Conservation (phyloP, 1,140 invertebrate genomes). For the Zaprionus tsacasi region DNA sequence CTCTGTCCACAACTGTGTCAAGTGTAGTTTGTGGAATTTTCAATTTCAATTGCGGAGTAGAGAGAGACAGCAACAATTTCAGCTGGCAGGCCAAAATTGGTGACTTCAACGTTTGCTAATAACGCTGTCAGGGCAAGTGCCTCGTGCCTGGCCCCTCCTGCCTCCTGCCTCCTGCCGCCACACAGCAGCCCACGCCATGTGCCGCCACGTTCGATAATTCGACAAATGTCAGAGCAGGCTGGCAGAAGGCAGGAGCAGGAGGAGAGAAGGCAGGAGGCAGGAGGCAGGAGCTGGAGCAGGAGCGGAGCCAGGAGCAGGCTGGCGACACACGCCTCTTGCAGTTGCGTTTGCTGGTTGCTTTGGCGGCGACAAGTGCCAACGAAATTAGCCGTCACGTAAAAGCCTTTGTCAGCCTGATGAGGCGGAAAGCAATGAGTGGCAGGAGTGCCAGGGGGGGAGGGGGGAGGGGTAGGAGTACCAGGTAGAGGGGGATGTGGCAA, state of each 20-base stretch:
- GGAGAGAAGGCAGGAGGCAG: background rate
- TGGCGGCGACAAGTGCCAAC: conserved; percentile 32
- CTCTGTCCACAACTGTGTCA: background rate
- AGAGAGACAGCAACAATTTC: conserved; percentile 1
- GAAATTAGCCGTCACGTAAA: conserved; percentile 52
- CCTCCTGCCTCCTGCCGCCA: background rate
- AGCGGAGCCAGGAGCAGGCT: background rate
- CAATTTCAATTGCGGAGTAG: background rate
- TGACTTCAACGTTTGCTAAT: conserved; percentile 33
- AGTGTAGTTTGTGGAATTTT: background rate
- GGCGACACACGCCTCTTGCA: background rate
- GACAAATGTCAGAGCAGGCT: conserved; percentile 4
- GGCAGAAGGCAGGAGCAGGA: too few species aligned
- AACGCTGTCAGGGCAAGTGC: conserved; percentile 19
- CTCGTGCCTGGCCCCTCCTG: background rate
- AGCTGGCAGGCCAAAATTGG: conserved; percentile 17
- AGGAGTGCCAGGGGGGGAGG: too few species aligned
- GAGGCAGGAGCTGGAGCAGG: too few species aligned
- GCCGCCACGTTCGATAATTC: conserved; percentile 33
- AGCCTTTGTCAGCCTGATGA: conserved; percentile 4
- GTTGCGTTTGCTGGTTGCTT: background rate
- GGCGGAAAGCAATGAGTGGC: conserved; percentile 4
- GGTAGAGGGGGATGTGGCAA: background rate
- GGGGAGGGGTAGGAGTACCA: background rate
- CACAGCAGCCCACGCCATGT: conserved; percentile 23